Evolutionary conservation across 2,888 invertebrate species (phyloP).

Genomic region (Drosophila borborema): DNA sequence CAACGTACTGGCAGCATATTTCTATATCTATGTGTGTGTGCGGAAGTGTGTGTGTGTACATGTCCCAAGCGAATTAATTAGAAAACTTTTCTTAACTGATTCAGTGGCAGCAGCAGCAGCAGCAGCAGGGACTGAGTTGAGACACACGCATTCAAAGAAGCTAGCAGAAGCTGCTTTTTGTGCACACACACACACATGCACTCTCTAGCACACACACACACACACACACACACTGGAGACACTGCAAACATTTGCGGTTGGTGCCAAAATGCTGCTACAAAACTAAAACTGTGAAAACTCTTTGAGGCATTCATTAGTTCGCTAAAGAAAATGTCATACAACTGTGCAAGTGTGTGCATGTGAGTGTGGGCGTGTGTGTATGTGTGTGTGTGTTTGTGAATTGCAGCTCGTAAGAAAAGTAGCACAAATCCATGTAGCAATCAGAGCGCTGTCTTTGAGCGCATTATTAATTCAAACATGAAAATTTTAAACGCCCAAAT

Average conservation of each 20-base stretch:
- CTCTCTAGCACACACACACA: conserved; percentile 8
- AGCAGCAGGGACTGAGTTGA: conserved; percentile 34
- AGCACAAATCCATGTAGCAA: conserved; percentile 32
- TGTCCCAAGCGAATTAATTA: conserved; percentile 79
- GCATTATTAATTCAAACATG: conserved; percentile 64
- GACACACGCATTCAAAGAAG: conserved; percentile 53
- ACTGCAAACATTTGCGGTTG: conserved; percentile 66
- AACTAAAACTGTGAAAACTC: conserved; percentile 69
- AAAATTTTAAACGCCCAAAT: conserved; percentile 62
- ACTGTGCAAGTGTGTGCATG: conserved; percentile 8
- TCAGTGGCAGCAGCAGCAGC: conserved; percentile 69
- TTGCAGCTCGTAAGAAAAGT: conserved; percentile 48
- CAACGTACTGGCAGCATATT: conserved; percentile 51
- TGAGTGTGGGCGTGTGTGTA: background rate
- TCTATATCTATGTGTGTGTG: conserved; percentile 20
- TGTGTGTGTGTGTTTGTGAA: conserved; percentile 15
- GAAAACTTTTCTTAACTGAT: conserved; percentile 81
- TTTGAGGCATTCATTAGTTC: conserved; percentile 74
- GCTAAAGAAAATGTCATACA: conserved; percentile 65
- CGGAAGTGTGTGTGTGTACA: conserved; percentile 40
- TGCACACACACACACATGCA: conserved; percentile 24
- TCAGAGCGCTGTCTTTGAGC: conserved; percentile 13
- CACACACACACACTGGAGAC: conserved; percentile 23
- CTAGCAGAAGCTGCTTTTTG: conserved; percentile 24
- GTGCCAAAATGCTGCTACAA: conserved; percentile 54